Conservation (phyloP, 2,888 invertebrate species). For the Arrhopalites spinosus region DNA sequence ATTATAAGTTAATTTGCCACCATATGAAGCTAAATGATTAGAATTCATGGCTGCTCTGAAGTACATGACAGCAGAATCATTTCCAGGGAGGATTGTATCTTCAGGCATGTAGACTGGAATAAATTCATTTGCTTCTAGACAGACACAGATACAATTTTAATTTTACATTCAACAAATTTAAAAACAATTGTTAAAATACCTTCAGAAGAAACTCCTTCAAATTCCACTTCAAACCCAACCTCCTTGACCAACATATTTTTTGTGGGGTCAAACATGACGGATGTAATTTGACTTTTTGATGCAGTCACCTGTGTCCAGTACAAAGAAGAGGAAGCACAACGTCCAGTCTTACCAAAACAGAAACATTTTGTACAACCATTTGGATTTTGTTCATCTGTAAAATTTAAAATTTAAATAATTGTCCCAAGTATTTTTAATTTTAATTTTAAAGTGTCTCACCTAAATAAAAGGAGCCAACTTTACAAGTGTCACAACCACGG, state of each 20-base stretch:
- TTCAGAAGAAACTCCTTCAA: conserved; percentile 43
- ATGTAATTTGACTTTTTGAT: conserved; percentile 28
- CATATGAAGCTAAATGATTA: conserved; percentile 86
- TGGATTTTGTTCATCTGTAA: conserved; percentile 65
- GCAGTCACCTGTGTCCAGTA: conserved; percentile 61
- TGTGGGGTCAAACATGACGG: conserved; percentile 45
- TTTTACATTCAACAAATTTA: no score
- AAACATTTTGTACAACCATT: conserved; percentile 95
- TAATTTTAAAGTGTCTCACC: conserved; percentile 63
- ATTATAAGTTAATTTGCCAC: conserved; percentile 79
- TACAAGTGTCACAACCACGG: conserved; percentile 80
- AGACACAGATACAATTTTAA: no score
- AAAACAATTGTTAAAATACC: no score
- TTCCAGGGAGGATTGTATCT: conserved; percentile 43
- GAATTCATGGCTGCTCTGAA: conserved; percentile 76
- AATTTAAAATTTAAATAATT: no score
- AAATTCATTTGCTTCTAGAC: conserved; percentile 38
- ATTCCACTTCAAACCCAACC: conserved; percentile 46
- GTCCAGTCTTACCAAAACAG: conserved; percentile 91
- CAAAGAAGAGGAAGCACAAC: conserved; percentile 79
- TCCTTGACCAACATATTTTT: conserved; percentile 35
- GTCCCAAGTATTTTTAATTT: no score
- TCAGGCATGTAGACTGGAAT: conserved; percentile 54
- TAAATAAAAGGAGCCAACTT: conserved; percentile 87
- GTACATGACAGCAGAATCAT: conserved; percentile 66